Evolutionary conservation across 2,797 vertebrate genomes (phyloP), one percentile per base, ranked within the genome.

Genomic region (Manis crassicaudata): DNA sequence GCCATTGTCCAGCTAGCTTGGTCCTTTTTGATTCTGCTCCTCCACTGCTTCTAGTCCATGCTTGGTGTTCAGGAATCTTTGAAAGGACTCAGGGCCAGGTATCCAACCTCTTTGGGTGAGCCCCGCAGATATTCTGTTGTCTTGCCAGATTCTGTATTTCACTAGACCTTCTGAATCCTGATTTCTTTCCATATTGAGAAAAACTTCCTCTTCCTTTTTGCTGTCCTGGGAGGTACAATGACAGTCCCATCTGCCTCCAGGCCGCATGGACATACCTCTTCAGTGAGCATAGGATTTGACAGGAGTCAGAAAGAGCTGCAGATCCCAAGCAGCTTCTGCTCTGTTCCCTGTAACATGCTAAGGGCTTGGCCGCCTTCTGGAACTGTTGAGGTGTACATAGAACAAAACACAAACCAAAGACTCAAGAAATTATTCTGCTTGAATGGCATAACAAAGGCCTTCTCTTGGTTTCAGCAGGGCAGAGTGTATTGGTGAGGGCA

Each of bases 91-190:
- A 21, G 11, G 23, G 7, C n/a, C 32, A 46, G 40, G 29, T 17
- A 35, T 90, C 46, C 43, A 63, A 2, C n/a, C 29, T 91, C 21
- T 77, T 76, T 77, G 67, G 50, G n/a, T 54, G 5, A 4, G 40
- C 9, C 46, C 46, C 27, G 40, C 27, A 73, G 23, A 52, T 1
- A 20, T 10, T 40, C 17, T 58, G 43, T 90, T 79, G 16, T 86
- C 18, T 95, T 91, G 17, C 43, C 21, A 72, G n/a, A 65, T 83
- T 25, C 21, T 68, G 5, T 21, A 4, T 95, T 37, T 92, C 52
- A 50, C n/a, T 73, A 72, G 60, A 50, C 23, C 56, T 90, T 90
- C 56, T 76, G 54, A 96, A 96, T 58, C 65, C 10, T 89, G 95
- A 89, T 9, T 13, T 96, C 4, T 68, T 67, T 20, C 52, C 23